A percentile compares a stretch with the other conserved stretches of the same genome.
phyloP scores from a whole-genome alignment of 1,140 invertebrate species.

The Linepithema humile region DNA sequence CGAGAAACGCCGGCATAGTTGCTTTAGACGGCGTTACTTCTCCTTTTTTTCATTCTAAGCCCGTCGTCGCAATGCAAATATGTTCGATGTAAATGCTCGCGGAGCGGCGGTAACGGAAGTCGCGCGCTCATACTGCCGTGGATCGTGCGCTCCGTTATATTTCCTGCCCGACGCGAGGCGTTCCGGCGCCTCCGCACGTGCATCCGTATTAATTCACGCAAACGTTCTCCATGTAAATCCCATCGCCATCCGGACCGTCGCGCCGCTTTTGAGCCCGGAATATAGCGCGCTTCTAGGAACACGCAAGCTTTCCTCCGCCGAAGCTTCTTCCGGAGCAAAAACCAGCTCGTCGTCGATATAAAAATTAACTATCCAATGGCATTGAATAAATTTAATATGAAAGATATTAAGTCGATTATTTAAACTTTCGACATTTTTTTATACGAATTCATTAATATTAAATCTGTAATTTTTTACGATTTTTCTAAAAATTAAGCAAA shows the following conservation, averaged over 20 bases:
- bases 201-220: constrained; percentile 54
- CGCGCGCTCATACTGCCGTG: constrained; percentile 66
- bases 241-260: not conserved
- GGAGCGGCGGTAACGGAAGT: constrained; percentile 73
- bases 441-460: not conserved
- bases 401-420: not conserved
- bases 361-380: not conserved
- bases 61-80: constrained; percentile 69
- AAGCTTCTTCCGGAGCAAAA: not conserved
- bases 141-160: constrained; percentile 77
- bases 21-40: not conserved
- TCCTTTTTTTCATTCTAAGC: constrained; percentile 68
- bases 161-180: constrained; percentile 75
- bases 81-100: constrained; percentile 65
- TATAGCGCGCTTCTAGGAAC: constrained; percentile 20
- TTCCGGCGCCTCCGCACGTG: constrained; percentile 66
- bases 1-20: not conserved
- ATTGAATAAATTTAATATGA: not conserved
- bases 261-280: constrained; percentile 41
- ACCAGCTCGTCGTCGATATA: not conserved
- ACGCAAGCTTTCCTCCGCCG: not conserved
- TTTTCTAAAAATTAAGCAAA: too few relatives aligned
- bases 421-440: not conserved
- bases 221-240: not conserved
- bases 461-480: not conserved